Conservation (phyloP, 2,113 vertebrate genomes). For the Neolamprologus ventralis region DNA sequence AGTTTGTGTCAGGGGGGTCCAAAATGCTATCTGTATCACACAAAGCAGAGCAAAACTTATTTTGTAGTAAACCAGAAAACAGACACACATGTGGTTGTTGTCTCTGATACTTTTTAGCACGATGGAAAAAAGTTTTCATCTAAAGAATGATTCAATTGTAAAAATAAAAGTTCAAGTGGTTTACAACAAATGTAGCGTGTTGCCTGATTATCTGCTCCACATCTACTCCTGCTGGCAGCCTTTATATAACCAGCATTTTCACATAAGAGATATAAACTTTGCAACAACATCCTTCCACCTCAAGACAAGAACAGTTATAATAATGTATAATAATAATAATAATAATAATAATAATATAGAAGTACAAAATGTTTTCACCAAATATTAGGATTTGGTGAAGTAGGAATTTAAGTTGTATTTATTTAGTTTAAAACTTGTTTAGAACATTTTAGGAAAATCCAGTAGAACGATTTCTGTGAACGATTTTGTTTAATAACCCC, state of each 20-base stretch:
- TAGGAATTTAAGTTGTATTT: neutral
- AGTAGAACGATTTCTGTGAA: neutral
- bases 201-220: neutral
- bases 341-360: neutral
- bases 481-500: neutral
- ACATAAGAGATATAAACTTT: neutral
- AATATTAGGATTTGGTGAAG: neutral
- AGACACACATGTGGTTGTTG: neutral
- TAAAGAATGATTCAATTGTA: neutral
- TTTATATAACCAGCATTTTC: neutral
- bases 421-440: neutral
- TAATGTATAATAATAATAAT: neutral
- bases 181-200: neutral
- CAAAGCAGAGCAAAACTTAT: neutral
- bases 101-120: neutral
- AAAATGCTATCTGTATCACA: neutral
- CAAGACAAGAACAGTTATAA: neutral
- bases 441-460: neutral
- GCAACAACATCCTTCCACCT: neutral
- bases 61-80: neutral
- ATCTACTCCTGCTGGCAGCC: neutral
- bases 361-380: neutral
- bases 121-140: neutral
- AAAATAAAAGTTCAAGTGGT: neutral
- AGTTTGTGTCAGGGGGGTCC: neutral